Percentiles rank a stretch among this genome's conserved stretches.
phyloP scores from a whole-genome alignment of 1,140 invertebrate genomes.

The Battus philenor region DNA sequence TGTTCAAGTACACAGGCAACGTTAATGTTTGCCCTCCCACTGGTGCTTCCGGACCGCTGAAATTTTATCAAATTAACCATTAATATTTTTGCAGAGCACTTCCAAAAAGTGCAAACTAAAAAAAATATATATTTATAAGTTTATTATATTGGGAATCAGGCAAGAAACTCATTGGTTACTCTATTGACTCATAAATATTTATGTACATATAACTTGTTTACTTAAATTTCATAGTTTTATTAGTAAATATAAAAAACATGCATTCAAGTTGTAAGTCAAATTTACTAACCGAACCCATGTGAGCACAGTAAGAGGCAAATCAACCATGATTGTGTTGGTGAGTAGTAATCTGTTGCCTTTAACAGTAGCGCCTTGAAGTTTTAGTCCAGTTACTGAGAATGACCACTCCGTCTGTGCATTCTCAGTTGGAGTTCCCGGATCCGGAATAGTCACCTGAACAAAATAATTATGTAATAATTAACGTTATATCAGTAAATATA shows the following conservation, averaged over 20 bases:
- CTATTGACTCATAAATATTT: no score
- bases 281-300: constrained; percentile 88
- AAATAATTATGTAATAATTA: constrained; percentile 1
- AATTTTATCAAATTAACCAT: no score
- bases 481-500: neutral
- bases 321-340: constrained; percentile 96
- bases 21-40: constrained; percentile 78
- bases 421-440: constrained; percentile 73
- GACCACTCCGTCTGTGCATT: constrained; percentile 84
- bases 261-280: no score
- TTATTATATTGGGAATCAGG: no score
- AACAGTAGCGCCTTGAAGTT: constrained; percentile 96
- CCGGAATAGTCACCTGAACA: constrained; percentile 78
- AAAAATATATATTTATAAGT: no score
- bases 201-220: no score
- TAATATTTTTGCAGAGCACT: no score
- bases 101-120: no score
- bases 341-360: constrained; percentile 92
- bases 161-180: no score
- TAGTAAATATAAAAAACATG: no score
- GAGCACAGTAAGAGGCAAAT: constrained; percentile 91
- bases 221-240: no score
- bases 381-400: constrained; percentile 91
- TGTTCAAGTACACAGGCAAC: constrained; percentile 97
- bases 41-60: constrained; percentile 52